Evolutionary conservation across 2,797 vertebrate species (phyloP), one percentile per base, ranked within the genome.

Genomic region (Halcyon chelicuti): DNA sequence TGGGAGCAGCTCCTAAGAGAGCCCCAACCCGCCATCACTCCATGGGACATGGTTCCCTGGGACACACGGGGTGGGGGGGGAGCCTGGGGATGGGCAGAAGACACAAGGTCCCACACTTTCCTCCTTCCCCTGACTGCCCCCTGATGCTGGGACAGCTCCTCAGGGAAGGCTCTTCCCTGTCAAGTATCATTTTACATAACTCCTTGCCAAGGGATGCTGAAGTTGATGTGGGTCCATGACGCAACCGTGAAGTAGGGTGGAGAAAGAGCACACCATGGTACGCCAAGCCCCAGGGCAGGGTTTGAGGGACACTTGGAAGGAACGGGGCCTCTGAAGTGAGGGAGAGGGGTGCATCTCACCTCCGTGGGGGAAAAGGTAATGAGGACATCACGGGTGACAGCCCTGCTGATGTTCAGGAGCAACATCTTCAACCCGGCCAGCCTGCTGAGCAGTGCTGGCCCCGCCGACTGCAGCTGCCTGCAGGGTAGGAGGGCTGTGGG

Each of bases 401-500:
- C 51, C 7, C 77, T 79, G 90, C 87, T 96, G 95, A 98, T 0
- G 2, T 95, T 95, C 78, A 77, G 87, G 51, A 95, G 22, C 61
- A 88, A 66, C 6, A 68, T 71, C 83, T 80, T 96, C 84, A 95
- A 12, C 44, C 95, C 75, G 0, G 37, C 7, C 12, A 35, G 26
- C 18, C 3, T 0, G 0, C 4, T 4, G 4, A 0, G 18, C 75
- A 7, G 15, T 5, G 8, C 8, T 0, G 9, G 21, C 35, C 52
- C 84, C 6, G 21, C 9, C 1, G 5, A n/a, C 33, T 98, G 52
- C 93, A 97, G 51, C 46, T 58, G 7, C 81, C n/a, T 63, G 37
- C 1, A 6, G 86, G 67, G 72, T 58, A 9, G 19, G 44, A 49
- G 35, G 42, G 35, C 57, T 29, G 28, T 86, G 35, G 81, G 66